Base-by-base conservation (phyloP, 2,888 invertebrate species). In the Barypeithes pellucidus region DNA sequence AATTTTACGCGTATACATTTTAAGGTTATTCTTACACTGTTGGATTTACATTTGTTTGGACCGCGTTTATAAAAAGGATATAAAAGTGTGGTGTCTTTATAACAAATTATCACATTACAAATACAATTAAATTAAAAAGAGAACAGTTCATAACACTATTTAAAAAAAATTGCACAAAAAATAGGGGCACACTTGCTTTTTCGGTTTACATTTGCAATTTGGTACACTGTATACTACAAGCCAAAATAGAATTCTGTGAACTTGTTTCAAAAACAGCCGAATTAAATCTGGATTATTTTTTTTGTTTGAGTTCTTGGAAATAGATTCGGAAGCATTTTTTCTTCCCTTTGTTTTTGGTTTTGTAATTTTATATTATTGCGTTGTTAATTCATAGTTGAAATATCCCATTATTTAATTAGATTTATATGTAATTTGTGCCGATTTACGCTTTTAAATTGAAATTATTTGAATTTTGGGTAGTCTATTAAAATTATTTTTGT, bases 151-250 rank as follows among this genome's bases (percentile, higher is more conserved):
- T 79, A 81, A 81, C 79, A 80, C 80, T 80, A 82, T 77, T 67
- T 77, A 77, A 77, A 72, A 80, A 82, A 83, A 85, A 84, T 84
- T 85, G 85, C 85, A 85, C 85, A 82, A 77, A 29, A n/a, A 81
- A 80, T 77, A 81, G 84, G 84, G 83, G 84, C 82, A 85, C 85
- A 85, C 84, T 83, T 82, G 83, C 82, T 78, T 78, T 75, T 66
- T 66, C 65, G 63, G 60, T 73, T 73, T 69, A 69, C 59, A 67
- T 66, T 70, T 68, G 67, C 66, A 73, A 61, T 67, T 71, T 76
- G 54, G 73, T 71, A 72, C 73, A 72, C 54, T 72, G 73, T 78
- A 79, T 77, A 79, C 76, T 77, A 77, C 76, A 79, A 80, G 80
- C 79, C 79, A 67, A 80, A 80, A 72, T 65, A 72, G 60, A 75